These are phyloP conservation scores for Onthophagus taurus DNA, from an alignment of 1,140 invertebrate species.

Conservation along the genomic window DNA sequence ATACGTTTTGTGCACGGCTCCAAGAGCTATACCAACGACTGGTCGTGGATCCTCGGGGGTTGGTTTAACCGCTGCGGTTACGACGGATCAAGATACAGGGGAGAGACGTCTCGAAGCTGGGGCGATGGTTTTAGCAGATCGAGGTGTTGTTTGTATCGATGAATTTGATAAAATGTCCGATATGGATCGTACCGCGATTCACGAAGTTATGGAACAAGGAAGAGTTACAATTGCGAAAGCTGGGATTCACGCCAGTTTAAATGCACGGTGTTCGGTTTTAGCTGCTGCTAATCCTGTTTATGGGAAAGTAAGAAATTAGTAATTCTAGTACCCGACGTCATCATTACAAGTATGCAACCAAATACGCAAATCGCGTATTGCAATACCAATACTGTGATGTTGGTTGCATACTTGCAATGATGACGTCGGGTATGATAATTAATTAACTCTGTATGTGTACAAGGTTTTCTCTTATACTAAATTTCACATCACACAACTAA, in stretches of 20 bases:
- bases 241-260: conserved; percentile 95
- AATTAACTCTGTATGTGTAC: no score
- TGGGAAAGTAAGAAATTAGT: conserved; percentile 61
- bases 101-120: conserved; percentile 89
- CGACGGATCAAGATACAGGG: conserved; percentile 81
- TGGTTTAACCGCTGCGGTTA: conserved; percentile 94
- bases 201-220: conserved; percentile 96
- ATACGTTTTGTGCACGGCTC: conserved; percentile 90
- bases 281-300: conserved; percentile 99
- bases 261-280: conserved; percentile 94
- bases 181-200: conserved; percentile 96
- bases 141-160: conserved; percentile 98
- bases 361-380: no score
- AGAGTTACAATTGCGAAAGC: conserved; percentile 97
- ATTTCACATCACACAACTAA: no score
- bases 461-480: no score
- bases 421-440: no score
- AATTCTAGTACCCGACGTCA: no score
- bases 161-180: conserved; percentile 99
- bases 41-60: conserved; percentile 67
- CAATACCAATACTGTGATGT: no score
- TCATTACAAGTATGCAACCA: no score
- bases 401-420: no score
- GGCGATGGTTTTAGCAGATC: conserved; percentile 98
- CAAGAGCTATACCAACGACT: conserved; percentile 92